These are phyloP conservation scores for Rhyacichthys aspro DNA, from an alignment of 2,797 vertebrate genomes.

Conservation along the genomic window DNA sequence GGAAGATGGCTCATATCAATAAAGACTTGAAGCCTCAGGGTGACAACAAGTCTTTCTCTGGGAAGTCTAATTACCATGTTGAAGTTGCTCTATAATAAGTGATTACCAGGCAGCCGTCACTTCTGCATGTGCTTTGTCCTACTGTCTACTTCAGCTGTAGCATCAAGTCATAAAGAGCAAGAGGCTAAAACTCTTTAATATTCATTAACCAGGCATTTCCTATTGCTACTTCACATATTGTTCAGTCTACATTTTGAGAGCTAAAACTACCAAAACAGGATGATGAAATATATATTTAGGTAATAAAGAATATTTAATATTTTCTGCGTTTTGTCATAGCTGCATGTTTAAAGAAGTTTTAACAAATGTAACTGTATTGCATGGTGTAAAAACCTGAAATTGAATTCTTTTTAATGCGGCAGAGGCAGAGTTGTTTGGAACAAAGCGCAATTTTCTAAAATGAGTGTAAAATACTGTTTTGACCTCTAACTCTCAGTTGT, in stretches of 20 bases:
- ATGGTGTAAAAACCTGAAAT: background rate
- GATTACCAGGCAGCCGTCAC: background rate
- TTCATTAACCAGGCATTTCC: too few species aligned
- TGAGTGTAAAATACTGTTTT: constrained; percentile 22
- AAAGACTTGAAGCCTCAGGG: constrained; percentile 10
- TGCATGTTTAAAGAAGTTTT: background rate
- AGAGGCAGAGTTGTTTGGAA: constrained; percentile 1
- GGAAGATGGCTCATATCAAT: constrained; percentile 34
- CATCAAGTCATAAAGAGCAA: too few species aligned
- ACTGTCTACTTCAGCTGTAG: too few species aligned
- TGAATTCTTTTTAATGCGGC: constrained; percentile 3
- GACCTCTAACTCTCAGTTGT: constrained; percentile 38
- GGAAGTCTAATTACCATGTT: background rate
- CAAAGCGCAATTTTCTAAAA: constrained; percentile 35
- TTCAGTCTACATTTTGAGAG: too few species aligned
- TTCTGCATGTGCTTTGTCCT: background rate
- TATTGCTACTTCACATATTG: too few species aligned
- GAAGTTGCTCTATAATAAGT: background rate
- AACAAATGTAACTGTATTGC: background rate
- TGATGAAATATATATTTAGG: too few species aligned
- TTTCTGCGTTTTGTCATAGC: background rate
- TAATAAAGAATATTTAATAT: too few species aligned
- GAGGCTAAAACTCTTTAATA: too few species aligned
- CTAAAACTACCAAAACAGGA: too few species aligned
- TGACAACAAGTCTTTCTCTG: constrained; percentile 20